These are phyloP conservation scores for Prietella phreatophila DNA, from an alignment of 2,113 vertebrate genomes.

Conservation along the genomic window DNA sequence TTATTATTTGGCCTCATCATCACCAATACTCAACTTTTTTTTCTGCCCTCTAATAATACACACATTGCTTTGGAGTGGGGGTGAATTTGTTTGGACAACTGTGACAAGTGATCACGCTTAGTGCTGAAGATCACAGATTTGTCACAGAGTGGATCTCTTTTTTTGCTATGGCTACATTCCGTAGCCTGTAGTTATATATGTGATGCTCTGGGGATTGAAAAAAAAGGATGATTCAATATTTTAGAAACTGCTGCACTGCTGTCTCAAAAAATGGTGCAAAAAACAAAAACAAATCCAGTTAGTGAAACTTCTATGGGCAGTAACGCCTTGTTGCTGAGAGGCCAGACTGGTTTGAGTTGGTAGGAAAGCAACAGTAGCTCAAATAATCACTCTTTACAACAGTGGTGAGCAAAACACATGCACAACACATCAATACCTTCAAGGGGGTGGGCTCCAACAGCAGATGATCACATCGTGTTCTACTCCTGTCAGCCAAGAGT, in stretches of 20 bases:
- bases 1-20: constrained; percentile 43
- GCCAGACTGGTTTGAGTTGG: not conserved
- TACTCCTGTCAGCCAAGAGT: not conserved
- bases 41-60: constrained; percentile 11
- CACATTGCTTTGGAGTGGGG: constrained; percentile 39
- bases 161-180: not conserved
- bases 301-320: not conserved
- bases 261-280: not conserved
- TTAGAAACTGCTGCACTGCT: not conserved
- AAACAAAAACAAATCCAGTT: not conserved
- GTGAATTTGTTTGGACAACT: constrained; percentile 40
- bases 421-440: not conserved
- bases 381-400: not conserved
- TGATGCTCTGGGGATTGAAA: not conserved
- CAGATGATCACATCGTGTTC: not conserved
- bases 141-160: not conserved
- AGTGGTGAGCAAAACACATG: not conserved
- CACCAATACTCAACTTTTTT: not conserved
- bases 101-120: constrained; percentile 36
- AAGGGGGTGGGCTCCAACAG: not conserved
- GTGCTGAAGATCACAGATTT: constrained; percentile 19
- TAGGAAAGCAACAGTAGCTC: not conserved
- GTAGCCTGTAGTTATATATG: not conserved
- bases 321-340: not conserved
- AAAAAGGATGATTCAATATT: not conserved